phyloP scores from a whole-genome alignment of 2,113 vertebrate species.

The Zosterops hypoxanthus region DNA sequence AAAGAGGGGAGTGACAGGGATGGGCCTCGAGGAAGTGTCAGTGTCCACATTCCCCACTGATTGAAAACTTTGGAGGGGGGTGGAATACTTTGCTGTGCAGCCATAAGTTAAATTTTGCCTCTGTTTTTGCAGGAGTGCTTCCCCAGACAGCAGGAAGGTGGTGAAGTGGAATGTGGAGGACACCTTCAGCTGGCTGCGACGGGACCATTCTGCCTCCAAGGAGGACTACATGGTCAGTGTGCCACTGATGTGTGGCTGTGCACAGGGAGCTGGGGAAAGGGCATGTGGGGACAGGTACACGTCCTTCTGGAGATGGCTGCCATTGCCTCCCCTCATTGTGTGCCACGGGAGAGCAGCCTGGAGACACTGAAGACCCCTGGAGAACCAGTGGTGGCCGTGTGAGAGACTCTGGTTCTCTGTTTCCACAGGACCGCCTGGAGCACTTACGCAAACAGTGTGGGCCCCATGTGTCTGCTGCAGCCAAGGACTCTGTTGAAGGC shows the following conservation, averaged over 20 bases:
- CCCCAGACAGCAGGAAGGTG: slow-evolving; percentile 95
- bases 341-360: background rate
- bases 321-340: background rate
- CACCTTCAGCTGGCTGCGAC: slow-evolving; percentile 96
- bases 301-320: background rate
- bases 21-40: background rate
- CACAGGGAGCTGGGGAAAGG: background rate
- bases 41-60: background rate
- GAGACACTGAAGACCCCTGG: background rate
- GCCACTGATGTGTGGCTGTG: background rate
- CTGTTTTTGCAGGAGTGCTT: slow-evolving; percentile 83
- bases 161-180: slow-evolving; percentile 99
- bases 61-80: rapidly evolving
- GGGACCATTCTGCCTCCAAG: slow-evolving; percentile 95
- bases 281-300: background rate
- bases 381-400: background rate
- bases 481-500: slow-evolving; percentile 96
- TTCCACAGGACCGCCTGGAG: slow-evolving; percentile 90
- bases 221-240: slow-evolving; percentile 96
- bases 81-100: background rate
- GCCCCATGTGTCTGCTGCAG: slow-evolving; percentile 90
- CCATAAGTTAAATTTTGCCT: background rate
- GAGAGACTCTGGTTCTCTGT: background rate
- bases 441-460: slow-evolving; percentile 95
- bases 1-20: background rate